Conservation (phyloP, 1,140 invertebrate genomes). For the Drosophila ohnishii region DNA sequence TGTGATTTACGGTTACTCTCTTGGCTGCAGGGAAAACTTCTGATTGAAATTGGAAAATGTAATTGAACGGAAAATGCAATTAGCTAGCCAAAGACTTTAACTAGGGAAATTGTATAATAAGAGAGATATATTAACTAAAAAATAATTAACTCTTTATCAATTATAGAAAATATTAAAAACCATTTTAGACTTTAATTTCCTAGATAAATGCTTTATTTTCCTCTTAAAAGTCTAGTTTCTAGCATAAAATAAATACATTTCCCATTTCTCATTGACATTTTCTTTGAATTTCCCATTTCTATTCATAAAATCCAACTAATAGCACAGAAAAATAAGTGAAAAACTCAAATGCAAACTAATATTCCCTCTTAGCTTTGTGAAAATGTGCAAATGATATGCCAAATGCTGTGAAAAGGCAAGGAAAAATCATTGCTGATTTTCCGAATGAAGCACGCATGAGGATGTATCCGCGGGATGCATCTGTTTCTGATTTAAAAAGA, state of each 20-base stretch:
- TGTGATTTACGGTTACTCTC: conserved; percentile 23
- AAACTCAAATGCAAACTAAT: conserved; percentile 1
- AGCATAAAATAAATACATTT: not conserved
- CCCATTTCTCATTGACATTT: not conserved
- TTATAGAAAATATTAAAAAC: not conserved
- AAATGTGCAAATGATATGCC: conserved; percentile 24
- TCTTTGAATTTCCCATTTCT: not conserved
- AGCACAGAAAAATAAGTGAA: not conserved
- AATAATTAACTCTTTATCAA: not conserved
- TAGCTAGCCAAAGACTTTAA: not conserved
- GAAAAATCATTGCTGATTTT: conserved; percentile 38
- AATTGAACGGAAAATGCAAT: conserved; percentile 29
- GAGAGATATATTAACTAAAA: not conserved
- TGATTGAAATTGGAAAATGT: conserved; percentile 11
- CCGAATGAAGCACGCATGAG: conserved; percentile 5
- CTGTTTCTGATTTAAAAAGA: conserved; percentile 56
- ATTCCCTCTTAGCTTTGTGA: conserved; percentile 12
- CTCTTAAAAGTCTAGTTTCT: not conserved
- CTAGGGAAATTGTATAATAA: not conserved
- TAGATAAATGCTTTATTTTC: not conserved
- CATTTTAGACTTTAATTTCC: not conserved
- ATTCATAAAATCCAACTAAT: conserved; percentile 11
- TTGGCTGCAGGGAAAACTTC: not conserved
- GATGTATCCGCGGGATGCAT: conserved; percentile 21
- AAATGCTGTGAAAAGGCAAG: conserved; percentile 2